Percentiles rank a stretch among this genome's conserved stretches.
Conservation (phyloP, 2,797 vertebrate species). For the Tenualosa ilisha region DNA sequence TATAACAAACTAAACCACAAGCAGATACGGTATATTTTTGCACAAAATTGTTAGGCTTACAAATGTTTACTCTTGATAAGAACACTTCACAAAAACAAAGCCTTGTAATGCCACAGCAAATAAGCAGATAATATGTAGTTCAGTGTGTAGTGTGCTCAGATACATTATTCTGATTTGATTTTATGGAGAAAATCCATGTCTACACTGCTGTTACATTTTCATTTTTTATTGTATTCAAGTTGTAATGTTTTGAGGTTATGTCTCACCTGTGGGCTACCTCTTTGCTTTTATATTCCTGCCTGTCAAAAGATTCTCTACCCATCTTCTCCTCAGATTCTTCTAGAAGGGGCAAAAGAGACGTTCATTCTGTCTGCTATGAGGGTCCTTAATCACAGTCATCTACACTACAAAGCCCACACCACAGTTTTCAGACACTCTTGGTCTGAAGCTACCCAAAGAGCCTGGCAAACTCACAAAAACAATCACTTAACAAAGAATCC, state of each 20-base stretch:
- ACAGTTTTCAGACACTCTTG: constrained; percentile 28
- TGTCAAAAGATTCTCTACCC: background rate
- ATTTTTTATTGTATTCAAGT: background rate
- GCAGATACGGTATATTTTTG: too few relatives aligned
- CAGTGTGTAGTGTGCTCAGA: too few relatives aligned
- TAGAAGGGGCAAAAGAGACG: background rate
- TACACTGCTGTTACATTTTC: background rate
- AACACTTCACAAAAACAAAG: too few relatives aligned
- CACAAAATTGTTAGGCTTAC: too few relatives aligned
- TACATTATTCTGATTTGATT: background rate
- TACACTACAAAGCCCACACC: constrained; percentile 36
- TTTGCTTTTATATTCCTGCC: background rate
- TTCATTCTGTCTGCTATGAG: background rate
- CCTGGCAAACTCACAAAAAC: background rate
- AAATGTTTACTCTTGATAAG: too few relatives aligned
- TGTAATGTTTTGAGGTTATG: background rate
- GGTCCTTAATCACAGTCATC: constrained; percentile 24
- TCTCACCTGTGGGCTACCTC: background rate
- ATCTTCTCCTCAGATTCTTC: background rate
- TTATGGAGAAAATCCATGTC: background rate
- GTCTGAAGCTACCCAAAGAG: background rate
- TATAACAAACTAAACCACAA: too few relatives aligned
- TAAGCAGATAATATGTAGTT: too few relatives aligned
- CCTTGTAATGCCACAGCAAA: too few relatives aligned
- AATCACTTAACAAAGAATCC: background rate